These are phyloP conservation scores for Labrus mixtus DNA, from an alignment of 2,113 vertebrate genomes.

Conservation along the genomic window DNA sequence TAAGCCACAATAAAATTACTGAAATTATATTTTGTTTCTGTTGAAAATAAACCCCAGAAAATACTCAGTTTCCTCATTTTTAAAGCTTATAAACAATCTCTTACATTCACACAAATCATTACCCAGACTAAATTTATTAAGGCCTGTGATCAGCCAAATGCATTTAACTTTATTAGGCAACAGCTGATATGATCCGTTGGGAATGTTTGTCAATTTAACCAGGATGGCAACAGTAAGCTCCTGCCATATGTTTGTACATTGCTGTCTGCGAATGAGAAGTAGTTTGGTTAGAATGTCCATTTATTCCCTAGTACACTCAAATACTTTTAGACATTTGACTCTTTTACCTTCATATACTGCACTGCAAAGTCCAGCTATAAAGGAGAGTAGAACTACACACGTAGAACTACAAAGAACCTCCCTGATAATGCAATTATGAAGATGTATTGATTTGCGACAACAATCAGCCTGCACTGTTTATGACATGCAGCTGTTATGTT, in stretches of 20 bases:
- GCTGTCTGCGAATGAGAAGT: not conserved
- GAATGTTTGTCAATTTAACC: not conserved
- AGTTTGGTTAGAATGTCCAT: no score
- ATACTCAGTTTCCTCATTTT: no score
- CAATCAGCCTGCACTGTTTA: not conserved
- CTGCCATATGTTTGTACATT: not conserved
- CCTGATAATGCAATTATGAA: not conserved
- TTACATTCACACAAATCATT: not conserved
- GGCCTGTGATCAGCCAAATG: not conserved
- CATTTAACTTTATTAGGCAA: not conserved
- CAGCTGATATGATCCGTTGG: not conserved
- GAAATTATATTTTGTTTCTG: no score
- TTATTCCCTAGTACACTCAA: no score
- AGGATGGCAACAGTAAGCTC: not conserved
- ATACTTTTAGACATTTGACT: no score
- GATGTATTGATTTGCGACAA: conserved; percentile 5
- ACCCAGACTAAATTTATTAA: not conserved
- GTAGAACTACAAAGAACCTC: not conserved
- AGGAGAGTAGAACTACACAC: not conserved
- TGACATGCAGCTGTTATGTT: not conserved
- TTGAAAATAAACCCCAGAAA: no score
- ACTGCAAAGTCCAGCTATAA: not conserved
- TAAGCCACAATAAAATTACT: no score
- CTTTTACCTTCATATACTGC: not conserved
- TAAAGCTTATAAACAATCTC: not conserved